phyloP scores from a whole-genome alignment of 2,797 vertebrate species.

The Pipistrellus pygmaeus region DNA sequence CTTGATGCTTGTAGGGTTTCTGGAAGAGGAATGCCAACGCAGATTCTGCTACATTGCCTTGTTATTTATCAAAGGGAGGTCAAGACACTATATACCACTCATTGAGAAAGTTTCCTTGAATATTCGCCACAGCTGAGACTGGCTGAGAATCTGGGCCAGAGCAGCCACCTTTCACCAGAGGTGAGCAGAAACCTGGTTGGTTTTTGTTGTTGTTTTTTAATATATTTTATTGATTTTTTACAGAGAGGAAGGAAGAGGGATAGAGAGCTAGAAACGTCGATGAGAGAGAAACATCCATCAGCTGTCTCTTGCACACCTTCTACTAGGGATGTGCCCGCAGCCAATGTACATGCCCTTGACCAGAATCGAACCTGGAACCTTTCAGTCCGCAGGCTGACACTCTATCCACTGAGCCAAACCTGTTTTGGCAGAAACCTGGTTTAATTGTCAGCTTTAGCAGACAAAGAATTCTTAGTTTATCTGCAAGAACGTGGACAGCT shows the following conservation, averaged over 20 bases:
- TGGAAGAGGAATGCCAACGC: neutral
- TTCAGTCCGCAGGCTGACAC: no score
- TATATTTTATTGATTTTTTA: no score
- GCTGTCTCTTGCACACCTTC: no score
- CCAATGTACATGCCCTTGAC: no score
- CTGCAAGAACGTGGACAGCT: neutral
- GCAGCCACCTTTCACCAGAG: neutral
- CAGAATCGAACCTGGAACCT: no score
- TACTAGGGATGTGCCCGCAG: no score
- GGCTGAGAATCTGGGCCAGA: neutral
- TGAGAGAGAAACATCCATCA: no score
- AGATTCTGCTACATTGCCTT: neutral
- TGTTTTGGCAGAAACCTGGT: neutral
- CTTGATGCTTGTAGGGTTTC: neutral
- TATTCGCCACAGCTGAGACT: neutral
- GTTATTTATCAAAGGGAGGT: neutral
- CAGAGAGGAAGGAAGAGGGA: no score
- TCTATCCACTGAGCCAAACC: no score
- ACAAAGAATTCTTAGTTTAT: slow-evolving; percentile 15
- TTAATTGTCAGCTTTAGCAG: neutral
- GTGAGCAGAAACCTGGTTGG: neutral
- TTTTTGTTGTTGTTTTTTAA: no score
- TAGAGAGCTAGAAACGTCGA: no score
- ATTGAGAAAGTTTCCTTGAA: neutral
- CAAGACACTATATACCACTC: neutral